Conservation (phyloP, 2,113 vertebrate genomes). For the Merops nubicus region DNA sequence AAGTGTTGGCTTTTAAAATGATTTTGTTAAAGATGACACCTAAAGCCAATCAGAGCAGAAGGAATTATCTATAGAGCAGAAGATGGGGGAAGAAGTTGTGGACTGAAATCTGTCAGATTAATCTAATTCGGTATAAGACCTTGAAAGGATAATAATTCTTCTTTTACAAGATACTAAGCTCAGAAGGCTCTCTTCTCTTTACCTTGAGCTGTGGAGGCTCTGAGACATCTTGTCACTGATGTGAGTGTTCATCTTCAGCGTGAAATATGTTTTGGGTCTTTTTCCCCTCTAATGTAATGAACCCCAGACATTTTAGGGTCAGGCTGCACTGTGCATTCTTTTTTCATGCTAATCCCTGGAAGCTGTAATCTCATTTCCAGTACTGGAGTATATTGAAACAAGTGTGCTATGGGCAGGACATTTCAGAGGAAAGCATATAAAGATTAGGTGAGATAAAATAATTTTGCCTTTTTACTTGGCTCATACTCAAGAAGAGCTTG, state of each 20-base stretch:
- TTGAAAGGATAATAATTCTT: not conserved
- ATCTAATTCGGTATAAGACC: not conserved
- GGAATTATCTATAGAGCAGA: not conserved
- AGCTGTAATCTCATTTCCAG: not conserved
- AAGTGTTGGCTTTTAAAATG: not conserved
- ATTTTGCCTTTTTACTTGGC: not conserved
- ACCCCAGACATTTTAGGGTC: not conserved
- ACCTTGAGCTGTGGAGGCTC: not conserved
- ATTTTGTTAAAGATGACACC: constrained; percentile 18
- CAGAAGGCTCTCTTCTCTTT: not conserved
- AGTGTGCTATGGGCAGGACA: not conserved
- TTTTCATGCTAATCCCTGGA: not conserved
- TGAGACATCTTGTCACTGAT: not conserved
- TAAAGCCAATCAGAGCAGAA: constrained; percentile 43
- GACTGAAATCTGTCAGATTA: not conserved
- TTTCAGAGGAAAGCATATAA: not conserved
- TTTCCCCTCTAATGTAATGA: not conserved
- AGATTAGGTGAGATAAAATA: not conserved
- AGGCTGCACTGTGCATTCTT: not conserved
- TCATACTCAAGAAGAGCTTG: not conserved
- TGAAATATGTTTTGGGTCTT: not conserved
- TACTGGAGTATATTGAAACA: not conserved
- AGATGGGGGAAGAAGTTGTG: not conserved
- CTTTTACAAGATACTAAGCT: not conserved
- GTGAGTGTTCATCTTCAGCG: not conserved